Evolutionary conservation across 1,140 invertebrate genomes (phyloP).

Genomic region (Caenorhabditis remanei): DNA sequence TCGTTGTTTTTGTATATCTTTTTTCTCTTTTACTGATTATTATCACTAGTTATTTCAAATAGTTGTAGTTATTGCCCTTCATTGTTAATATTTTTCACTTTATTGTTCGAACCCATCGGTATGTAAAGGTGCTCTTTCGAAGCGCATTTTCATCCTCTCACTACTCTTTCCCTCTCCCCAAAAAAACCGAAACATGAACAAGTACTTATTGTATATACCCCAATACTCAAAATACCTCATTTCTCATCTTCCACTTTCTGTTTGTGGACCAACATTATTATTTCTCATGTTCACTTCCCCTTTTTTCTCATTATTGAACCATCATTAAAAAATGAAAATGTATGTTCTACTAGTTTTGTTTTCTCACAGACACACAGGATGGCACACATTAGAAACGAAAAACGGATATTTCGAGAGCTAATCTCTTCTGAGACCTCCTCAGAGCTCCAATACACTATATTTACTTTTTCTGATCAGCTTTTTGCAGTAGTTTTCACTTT

Average conservation of each 20-base stretch:
- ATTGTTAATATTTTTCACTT: not conserved
- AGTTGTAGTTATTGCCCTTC: not conserved
- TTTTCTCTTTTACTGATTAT: not conserved
- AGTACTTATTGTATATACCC: constrained; percentile 19
- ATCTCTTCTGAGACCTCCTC: constrained; percentile 17
- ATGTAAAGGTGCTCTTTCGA: constrained; percentile 38
- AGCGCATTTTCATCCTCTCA: not conserved
- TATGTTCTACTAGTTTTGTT: constrained; percentile 4
- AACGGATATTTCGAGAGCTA: constrained; percentile 44
- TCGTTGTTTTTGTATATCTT: constrained; percentile 42
- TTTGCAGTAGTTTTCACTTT: not conserved
- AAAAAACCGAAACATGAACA: constrained; percentile 16
- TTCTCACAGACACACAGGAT: not conserved
- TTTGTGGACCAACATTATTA: not conserved
- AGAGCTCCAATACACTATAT: constrained; percentile 13
- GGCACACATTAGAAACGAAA: constrained; percentile 4
- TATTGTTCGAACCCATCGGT: not conserved
- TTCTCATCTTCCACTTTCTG: not conserved
- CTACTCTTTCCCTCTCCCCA: too few relatives aligned
- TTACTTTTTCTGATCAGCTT: not conserved
- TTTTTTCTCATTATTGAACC: not conserved
- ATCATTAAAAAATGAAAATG: constrained; percentile 8
- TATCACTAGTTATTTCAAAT: too few relatives aligned
- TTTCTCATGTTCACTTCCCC: constrained; percentile 27
- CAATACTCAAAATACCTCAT: constrained; percentile 18